Base-by-base conservation (phyloP, 2,888 invertebrate species). In the Yponomeuta evonymella region DNA sequence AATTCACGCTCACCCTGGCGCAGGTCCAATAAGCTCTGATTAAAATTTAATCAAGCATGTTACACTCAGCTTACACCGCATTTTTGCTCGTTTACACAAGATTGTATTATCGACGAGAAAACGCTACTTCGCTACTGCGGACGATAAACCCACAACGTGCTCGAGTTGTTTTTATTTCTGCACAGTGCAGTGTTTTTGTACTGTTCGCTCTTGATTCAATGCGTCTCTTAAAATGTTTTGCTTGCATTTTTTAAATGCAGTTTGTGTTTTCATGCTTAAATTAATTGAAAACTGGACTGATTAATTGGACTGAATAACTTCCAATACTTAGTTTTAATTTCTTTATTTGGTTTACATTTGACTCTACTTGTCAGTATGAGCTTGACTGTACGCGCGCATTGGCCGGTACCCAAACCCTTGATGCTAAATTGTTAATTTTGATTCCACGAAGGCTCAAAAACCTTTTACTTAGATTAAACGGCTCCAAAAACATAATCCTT, bases 1-100 rank as follows among this genome's bases (percentile, higher is more conserved):
- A 0, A 58, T 58, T 58, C 51, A 58, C 51, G 51, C 62, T 43
- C 58, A 68, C 71, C 73, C 74, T 71, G 67, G 29, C 36, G 66
- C 51, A 70, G 71, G 70, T 29, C 73, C 72, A 72, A 71, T 75
- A 72, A 75, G 74, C 72, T 72, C 71, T 73, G 74, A 75, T 75
- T 75, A 75, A 75, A 75, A 73, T 73, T 69, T 75, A 74, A 75
- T 75, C 74, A 73, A 69, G 71, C 73, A 72, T 74, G 70, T 70
- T 67, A 58, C 51, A 58, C 51, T 58, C 51, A 12, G 51, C 51
- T 58, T 58, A 58, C 51, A 58, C 51, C 51, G 51, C 51, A 58
- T 58, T 58, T 58, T 58, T 58, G 51, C 51, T 15, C 51, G 51
- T 58, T 15, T 15, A 15, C 12, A 58, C 51, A 58, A 58, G 51